Evolutionary conservation across 1,140 invertebrate genomes (phyloP), one percentile per base, ranked within the genome.

Genomic region (Hypsibius dujardini): DNA sequence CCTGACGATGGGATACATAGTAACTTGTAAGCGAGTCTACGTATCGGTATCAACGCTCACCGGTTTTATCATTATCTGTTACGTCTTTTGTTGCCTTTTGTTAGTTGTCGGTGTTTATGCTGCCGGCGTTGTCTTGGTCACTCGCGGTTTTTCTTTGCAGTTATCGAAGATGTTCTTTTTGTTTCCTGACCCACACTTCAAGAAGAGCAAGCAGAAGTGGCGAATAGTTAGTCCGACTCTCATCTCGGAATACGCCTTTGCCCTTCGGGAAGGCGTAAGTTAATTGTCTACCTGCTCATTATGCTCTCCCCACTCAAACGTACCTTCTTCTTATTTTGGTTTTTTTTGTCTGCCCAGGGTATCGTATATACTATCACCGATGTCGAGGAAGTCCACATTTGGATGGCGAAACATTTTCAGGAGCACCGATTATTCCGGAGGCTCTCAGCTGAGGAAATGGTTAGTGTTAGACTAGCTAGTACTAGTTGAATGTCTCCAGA

Each of bases 161-260:
- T 81, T 99, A 15, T 87, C 87, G 73, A 98, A 98, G 82, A 94
- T 99, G 87, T 99, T 99, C 80, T 98, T 99, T 78, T 81, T 99
- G n/a, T 99, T 96, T 80, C 96, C 96, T 46, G 96, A 99, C 84
- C 96, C 96, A 50, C 96, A 99, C 83, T 99, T 99, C 79, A 99
- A 99, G 80, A 95, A 90, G 76, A 87, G 91, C 0, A 99, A 99
- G 82, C 92, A 98, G 77, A 99, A 98, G 81, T 99, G 95, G 95
- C 84, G 96, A 73, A 98, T 99, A 69, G 95, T 98, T 74, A 97
- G 92, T 78, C 85, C 89, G 74, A 88, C 87, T 73, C 80, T 98
- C 28, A 80, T 99, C 50, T 88, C 92, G 28, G 95, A 98, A 82
- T 98, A 98, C 84, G 95, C 95, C 0, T 98, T 94, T 82, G 86